These are phyloP conservation scores for Hippasteria phrygiana DNA, from an alignment of 53 echinoderm and acorn worm species.

Conservation along the genomic window DNA sequence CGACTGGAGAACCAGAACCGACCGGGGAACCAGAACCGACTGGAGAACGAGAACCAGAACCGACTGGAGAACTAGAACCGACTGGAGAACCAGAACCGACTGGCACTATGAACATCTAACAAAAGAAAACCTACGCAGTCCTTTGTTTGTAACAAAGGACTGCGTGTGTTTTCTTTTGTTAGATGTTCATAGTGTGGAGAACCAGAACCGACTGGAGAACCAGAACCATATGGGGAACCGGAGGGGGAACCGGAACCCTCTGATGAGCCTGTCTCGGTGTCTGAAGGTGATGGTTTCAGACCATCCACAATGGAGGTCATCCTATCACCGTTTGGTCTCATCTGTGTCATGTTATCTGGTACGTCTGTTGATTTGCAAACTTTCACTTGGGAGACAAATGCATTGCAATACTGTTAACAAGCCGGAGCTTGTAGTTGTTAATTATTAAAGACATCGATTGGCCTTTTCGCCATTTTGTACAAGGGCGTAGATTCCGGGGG, in stretches of 20 bases:
- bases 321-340: slow-evolving; percentile 48
- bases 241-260: slow-evolving; percentile 26
- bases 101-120: too few relatives aligned
- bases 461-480: too few relatives aligned
- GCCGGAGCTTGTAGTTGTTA: too few relatives aligned
- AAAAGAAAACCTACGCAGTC: too few relatives aligned
- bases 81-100: slow-evolving; percentile 1
- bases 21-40: slow-evolving; percentile 14
- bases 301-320: slow-evolving; percentile 41
- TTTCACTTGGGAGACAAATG: too few relatives aligned
- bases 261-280: slow-evolving; percentile 3
- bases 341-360: slow-evolving; percentile 25
- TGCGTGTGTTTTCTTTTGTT: too few relatives aligned
- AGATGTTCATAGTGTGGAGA: too few relatives aligned
- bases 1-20: slow-evolving; percentile 2
- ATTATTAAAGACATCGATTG: too few relatives aligned
- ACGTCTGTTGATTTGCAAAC: background rate
- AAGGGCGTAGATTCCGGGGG: too few relatives aligned
- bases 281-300: slow-evolving; percentile 27
- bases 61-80: slow-evolving; percentile 24
- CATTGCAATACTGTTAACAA: too few relatives aligned
- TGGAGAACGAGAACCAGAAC: slow-evolving; percentile 10
- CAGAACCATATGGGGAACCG: slow-evolving; percentile 32
- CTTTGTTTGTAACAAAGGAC: too few relatives aligned
- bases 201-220: slow-evolving; percentile 15